A percentile compares a stretch with the other conserved stretches of the same genome.
phyloP scores from a whole-genome alignment of 2,113 vertebrate species.

The Octodon degus region DNA sequence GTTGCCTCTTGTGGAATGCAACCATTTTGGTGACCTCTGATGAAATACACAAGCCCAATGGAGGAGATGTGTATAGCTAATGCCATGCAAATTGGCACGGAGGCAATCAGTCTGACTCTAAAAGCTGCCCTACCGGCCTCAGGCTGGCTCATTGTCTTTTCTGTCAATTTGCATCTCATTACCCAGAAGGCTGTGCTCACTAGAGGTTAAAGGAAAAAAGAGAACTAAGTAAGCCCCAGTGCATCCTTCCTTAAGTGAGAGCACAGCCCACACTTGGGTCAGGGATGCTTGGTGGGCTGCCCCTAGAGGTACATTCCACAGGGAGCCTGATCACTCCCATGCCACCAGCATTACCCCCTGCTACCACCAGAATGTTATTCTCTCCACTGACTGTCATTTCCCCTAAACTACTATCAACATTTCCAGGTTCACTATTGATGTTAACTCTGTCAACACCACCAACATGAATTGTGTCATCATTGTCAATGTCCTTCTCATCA shows the following conservation, averaged over 20 bases:
- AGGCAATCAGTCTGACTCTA: constrained; percentile 91
- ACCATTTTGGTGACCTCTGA: constrained; percentile 88
- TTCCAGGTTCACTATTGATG: not conserved
- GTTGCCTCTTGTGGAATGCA: constrained; percentile 62
- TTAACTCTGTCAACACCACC: not conserved
- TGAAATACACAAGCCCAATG: constrained; percentile 78
- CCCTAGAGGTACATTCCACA: not conserved
- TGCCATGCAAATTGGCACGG: constrained; percentile 89
- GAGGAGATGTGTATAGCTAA: constrained; percentile 87
- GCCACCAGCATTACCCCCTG: not conserved
- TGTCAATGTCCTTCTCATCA: too few species aligned
- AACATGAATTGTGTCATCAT: not conserved
- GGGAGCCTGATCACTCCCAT: not conserved
- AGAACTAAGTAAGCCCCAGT: constrained; percentile 53
- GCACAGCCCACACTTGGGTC: not conserved
- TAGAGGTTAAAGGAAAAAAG: constrained; percentile 78
- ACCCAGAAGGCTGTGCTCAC: constrained; percentile 83
- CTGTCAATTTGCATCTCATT: constrained; percentile 91
- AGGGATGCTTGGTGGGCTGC: not conserved
- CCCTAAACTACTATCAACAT: not conserved
- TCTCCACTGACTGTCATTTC: not conserved
- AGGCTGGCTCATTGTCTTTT: constrained; percentile 88
- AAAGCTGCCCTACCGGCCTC: constrained; percentile 85
- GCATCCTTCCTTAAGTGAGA: not conserved
- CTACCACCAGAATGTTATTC: not conserved